Percentiles rank a stretch among this genome's conserved stretches.
phyloP scores from a whole-genome alignment of 2,888 invertebrate species.

The Caenorhabditis macrosperma region DNA sequence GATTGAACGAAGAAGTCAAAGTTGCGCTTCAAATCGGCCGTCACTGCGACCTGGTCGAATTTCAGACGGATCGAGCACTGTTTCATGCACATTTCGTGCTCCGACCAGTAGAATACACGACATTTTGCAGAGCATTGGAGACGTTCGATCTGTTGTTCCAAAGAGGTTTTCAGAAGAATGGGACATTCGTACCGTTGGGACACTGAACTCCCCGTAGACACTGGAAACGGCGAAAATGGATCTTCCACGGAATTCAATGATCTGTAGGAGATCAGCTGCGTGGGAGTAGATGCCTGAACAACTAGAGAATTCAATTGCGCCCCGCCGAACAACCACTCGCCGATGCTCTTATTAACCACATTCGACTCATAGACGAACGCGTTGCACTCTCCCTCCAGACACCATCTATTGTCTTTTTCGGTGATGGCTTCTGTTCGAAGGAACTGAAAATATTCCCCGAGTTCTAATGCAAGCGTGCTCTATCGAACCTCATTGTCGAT shows the following conservation, averaged over 20 bases:
- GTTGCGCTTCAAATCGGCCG: conserved; percentile 60
- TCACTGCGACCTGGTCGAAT: conserved; percentile 59
- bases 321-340: conserved; percentile 9
- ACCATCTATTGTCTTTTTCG: conserved; percentile 46
- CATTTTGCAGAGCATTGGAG: conserved; percentile 54
- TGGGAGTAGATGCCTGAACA: conserved; percentile 59
- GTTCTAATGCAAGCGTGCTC: not conserved
- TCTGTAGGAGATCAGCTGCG: conserved; percentile 60
- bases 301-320: not conserved
- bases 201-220: conserved; percentile 56
- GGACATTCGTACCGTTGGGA: conserved; percentile 33
- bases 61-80: conserved; percentile 54
- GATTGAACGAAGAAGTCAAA: conserved; percentile 61
- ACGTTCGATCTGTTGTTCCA: conserved; percentile 33
- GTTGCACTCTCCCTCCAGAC: conserved; percentile 66
- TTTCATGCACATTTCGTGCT: conserved; percentile 55
- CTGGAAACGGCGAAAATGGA: conserved; percentile 62
- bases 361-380: conserved; percentile 49
- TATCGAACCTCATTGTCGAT: conserved; percentile 29
- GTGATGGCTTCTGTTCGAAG: conserved; percentile 27
- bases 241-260: conserved; percentile 52
- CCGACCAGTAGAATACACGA: conserved; percentile 46
- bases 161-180: not conserved
- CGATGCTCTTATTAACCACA: conserved; percentile 45
- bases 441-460: conserved; percentile 34